phyloP scores from a whole-genome alignment of 1,140 invertebrate genomes.

The Pogonomyrmex californicus region DNA sequence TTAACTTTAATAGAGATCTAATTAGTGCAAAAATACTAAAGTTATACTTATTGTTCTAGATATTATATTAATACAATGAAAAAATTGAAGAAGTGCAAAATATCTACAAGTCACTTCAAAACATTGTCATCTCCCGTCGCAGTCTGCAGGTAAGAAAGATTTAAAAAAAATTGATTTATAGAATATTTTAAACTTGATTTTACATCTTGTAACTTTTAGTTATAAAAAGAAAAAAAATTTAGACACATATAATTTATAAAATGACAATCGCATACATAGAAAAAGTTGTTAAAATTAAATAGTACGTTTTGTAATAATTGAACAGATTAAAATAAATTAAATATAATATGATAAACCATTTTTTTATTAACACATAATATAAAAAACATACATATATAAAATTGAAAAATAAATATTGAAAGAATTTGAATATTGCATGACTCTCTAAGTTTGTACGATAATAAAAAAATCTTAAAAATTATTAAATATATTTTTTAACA shows the following conservation, averaged over 20 bases:
- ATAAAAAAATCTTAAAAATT: too few species aligned
- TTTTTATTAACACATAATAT: not conserved
- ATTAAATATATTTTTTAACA: too few species aligned
- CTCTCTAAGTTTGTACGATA: too few species aligned
- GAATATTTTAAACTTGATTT: conserved; percentile 12
- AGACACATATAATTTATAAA: not conserved
- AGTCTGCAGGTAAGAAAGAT: not conserved
- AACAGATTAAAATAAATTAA: too few species aligned
- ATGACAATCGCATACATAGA: not conserved
- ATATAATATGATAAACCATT: too few species aligned
- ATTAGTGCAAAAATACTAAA: not conserved
- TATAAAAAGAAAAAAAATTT: not conserved
- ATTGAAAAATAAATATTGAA: not conserved
- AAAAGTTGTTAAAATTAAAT: not conserved
- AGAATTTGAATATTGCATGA: too few species aligned
- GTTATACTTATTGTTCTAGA: not conserved
- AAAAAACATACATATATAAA: not conserved
- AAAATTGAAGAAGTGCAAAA: not conserved
- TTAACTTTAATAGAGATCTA: not conserved
- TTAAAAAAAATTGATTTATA: conserved; percentile 22
- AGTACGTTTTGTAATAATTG: not conserved
- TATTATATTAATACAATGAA: not conserved
- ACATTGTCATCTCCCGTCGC: not conserved
- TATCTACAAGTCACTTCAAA: not conserved
- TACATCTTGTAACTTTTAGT: not conserved